phyloP scores from a whole-genome alignment of 2,888 invertebrate species.

The Diarsia rubi region DNA sequence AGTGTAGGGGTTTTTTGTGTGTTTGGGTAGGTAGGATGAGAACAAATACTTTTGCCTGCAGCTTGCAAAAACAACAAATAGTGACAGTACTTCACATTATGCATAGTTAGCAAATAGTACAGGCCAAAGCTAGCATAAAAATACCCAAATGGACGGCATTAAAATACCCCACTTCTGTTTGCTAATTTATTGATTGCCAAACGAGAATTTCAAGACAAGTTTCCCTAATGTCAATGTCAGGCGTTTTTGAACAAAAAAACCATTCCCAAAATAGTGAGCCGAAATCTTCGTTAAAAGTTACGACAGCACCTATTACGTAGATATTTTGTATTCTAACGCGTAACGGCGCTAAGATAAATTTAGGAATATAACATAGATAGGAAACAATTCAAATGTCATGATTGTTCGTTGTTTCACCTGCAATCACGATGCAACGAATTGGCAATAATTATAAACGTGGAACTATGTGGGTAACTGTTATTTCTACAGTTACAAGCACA shows the following conservation, averaged over 20 bases:
- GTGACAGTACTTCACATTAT: neutral
- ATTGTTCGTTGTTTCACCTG: constrained; percentile 17
- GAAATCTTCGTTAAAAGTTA: constrained; percentile 26
- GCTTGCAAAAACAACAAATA: too few relatives aligned
- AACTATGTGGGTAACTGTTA: constrained; percentile 63
- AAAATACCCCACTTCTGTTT: neutral
- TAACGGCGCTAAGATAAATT: constrained; percentile 34
- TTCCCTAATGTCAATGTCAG: constrained; percentile 8
- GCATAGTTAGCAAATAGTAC: neutral
- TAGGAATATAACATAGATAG: constrained; percentile 1
- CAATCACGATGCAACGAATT: constrained; percentile 41
- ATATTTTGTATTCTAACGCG: constrained; percentile 25
- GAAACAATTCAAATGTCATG: constrained; percentile 8
- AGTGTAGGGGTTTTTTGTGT: too few relatives aligned
- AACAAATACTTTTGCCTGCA: neutral
- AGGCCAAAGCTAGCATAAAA: neutral
- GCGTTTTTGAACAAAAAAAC: constrained; percentile 5
- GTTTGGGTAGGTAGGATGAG: neutral
- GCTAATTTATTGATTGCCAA: neutral
- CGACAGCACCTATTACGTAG: constrained; percentile 44
- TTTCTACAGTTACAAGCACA: constrained; percentile 55
- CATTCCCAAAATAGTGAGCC: constrained; percentile 50
- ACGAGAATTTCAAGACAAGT: neutral
- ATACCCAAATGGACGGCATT: neutral
- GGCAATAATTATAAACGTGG: constrained; percentile 57